A percentile compares a stretch with the other conserved stretches of the same genome.
Evolutionary conservation across 2,888 invertebrate genomes (phyloP).

Genomic region (Chrysomela aeneicollis): DNA sequence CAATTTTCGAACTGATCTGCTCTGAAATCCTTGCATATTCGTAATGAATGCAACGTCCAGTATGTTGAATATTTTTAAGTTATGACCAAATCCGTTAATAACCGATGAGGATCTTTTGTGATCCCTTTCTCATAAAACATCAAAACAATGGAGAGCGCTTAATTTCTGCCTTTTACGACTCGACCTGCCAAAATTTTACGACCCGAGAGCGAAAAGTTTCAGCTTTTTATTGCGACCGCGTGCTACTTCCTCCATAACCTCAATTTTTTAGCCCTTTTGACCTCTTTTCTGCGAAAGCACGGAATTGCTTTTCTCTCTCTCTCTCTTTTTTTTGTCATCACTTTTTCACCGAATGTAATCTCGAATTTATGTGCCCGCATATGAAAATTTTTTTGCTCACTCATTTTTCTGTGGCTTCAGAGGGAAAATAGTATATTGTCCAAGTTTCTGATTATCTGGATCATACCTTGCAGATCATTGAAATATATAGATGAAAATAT

Average conservation of each 20-base stretch:
- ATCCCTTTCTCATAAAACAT: conserved; percentile 35
- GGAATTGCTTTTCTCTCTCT: neutral
- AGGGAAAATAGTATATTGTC: too few relatives aligned
- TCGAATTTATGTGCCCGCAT: too few relatives aligned
- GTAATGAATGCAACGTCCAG: too few relatives aligned
- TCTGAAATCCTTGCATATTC: too few relatives aligned
- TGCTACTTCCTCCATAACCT: neutral
- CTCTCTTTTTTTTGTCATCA: too few relatives aligned
- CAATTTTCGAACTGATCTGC: too few relatives aligned
- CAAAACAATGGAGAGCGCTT: conserved; percentile 34
- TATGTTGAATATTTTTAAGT: neutral
- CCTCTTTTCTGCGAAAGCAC: neutral
- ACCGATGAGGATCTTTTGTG: conserved; percentile 29
- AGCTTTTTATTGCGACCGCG: conserved; percentile 22
- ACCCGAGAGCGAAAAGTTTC: conserved; percentile 35
- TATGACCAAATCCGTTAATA: conserved; percentile 16
- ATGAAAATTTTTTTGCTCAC: too few relatives aligned
- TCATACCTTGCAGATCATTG: too few relatives aligned
- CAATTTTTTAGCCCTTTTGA: conserved; percentile 1
- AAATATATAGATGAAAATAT: too few relatives aligned
- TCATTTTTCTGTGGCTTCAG: too few relatives aligned
- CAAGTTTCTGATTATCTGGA: too few relatives aligned
- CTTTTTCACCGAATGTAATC: neutral
- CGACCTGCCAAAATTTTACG: conserved; percentile 43
- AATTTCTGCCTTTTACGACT: conserved; percentile 40